These are phyloP conservation scores for Zosterops pallidus DNA, from an alignment of 2,113 vertebrate genomes.

Conservation along the genomic window DNA sequence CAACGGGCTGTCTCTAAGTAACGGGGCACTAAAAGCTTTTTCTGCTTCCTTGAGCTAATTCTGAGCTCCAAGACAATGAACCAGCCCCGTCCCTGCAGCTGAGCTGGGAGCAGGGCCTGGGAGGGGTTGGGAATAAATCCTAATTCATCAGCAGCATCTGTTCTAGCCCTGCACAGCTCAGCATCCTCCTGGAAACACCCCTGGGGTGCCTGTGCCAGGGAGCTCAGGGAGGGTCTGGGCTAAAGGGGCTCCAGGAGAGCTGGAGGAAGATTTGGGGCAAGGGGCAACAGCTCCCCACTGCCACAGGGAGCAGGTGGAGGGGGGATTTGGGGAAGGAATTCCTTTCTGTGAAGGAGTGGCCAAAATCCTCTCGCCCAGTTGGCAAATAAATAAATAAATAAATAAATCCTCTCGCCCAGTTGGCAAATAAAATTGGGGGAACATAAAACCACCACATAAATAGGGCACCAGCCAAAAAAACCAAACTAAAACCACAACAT, in stretches of 20 bases:
- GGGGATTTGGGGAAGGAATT: not conserved
- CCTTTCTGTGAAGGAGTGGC: not conserved
- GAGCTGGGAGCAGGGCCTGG: fast-evolving
- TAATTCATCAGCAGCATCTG: fast-evolving
- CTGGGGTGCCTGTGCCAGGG: fast-evolving
- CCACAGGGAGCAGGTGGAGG: not conserved
- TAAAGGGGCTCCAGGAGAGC: not conserved
- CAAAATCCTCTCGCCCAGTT: too few species aligned
- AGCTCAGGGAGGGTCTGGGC: not conserved
- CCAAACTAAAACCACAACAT: too few species aligned
- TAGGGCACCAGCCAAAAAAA: too few species aligned
- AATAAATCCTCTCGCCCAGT: too few species aligned
- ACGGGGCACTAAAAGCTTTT: not conserved
- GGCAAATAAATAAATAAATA: too few species aligned
- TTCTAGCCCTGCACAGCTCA: fast-evolving
- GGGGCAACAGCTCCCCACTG: not conserved
- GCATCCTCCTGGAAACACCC: not conserved
- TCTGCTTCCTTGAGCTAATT: not conserved
- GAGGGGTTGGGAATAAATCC: fast-evolving
- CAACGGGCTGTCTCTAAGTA: not conserved
- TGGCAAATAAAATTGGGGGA: too few species aligned
- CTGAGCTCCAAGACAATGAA: not conserved
- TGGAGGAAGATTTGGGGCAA: too few species aligned
- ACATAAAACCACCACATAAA: too few species aligned
- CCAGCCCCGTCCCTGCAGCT: not conserved